Conservation (phyloP, 2,888 invertebrate species). For the Rotaria socialis region DNA sequence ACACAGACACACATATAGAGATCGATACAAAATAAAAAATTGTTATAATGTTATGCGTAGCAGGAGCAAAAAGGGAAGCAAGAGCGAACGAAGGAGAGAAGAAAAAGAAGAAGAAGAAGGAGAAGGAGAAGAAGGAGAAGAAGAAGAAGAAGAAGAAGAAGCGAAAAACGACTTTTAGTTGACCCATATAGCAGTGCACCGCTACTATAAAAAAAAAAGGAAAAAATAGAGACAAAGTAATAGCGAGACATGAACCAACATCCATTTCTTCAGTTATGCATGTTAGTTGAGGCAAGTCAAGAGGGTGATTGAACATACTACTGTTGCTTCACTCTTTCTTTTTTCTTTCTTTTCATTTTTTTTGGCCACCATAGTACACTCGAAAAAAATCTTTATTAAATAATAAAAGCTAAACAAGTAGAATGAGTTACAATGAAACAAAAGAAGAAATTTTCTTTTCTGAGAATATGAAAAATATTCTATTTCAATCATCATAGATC, state of each 20-base stretch:
- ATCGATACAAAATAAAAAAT: background rate
- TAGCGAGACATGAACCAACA: conserved; percentile 3
- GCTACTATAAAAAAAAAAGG: background rate
- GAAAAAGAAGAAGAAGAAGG: background rate
- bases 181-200: background rate
- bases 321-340: background rate
- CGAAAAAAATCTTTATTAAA: conserved; percentile 6
- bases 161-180: background rate
- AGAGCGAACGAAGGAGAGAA: background rate
- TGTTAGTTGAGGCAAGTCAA: background rate
- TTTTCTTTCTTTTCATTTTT: background rate
- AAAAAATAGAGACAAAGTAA: background rate
- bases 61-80: background rate
- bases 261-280: background rate
- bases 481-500: background rate
- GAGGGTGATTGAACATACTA: background rate
- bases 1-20: background rate
- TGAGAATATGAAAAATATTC: too few species aligned
- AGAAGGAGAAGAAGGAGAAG: background rate
- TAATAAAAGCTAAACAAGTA: background rate
- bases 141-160: background rate
- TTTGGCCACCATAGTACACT: background rate
- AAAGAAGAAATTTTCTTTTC: too few species aligned
- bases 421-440: too few species aligned
- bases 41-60: background rate